Conservation (phyloP, 1,140 invertebrate genomes). For the Brachionus calyciflorus region DNA sequence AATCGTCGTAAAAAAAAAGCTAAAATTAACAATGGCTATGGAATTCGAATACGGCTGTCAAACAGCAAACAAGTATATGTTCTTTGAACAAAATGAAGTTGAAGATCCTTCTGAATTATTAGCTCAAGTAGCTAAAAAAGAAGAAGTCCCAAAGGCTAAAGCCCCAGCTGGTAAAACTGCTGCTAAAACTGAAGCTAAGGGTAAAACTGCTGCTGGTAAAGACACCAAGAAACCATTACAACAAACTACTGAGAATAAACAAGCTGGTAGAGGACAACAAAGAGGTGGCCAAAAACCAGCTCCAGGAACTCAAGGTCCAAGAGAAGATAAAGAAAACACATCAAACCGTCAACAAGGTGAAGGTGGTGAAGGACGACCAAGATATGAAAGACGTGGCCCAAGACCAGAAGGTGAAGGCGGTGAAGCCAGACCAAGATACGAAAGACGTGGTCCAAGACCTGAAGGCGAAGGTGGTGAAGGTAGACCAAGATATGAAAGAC, state of each 20-base stretch:
- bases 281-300: background rate
- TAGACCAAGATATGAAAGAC: background rate
- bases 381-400: background rate
- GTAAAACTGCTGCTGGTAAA: background rate
- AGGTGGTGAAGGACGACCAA: background rate
- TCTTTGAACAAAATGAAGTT: constrained; percentile 40
- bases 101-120: constrained; percentile 44
- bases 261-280: constrained; percentile 33
- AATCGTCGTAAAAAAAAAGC: background rate
- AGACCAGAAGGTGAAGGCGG: constrained; percentile 28
- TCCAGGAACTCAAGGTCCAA: background rate
- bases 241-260: constrained; percentile 36
- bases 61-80: constrained; percentile 45
- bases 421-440: background rate
- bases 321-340: constrained; percentile 37
- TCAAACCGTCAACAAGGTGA: constrained; percentile 25
- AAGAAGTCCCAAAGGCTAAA: constrained; percentile 28
- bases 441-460: constrained; percentile 1
- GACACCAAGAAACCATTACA: constrained; percentile 39
- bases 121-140: constrained; percentile 15
- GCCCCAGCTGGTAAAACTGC: background rate
- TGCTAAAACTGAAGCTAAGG: constrained; percentile 24
- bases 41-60: constrained; percentile 46
- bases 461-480: background rate
- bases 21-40: constrained; percentile 9